These are phyloP conservation scores for Perizoma flavofasciatum DNA, from an alignment of 2,888 invertebrate genomes.

Conservation along the genomic window DNA sequence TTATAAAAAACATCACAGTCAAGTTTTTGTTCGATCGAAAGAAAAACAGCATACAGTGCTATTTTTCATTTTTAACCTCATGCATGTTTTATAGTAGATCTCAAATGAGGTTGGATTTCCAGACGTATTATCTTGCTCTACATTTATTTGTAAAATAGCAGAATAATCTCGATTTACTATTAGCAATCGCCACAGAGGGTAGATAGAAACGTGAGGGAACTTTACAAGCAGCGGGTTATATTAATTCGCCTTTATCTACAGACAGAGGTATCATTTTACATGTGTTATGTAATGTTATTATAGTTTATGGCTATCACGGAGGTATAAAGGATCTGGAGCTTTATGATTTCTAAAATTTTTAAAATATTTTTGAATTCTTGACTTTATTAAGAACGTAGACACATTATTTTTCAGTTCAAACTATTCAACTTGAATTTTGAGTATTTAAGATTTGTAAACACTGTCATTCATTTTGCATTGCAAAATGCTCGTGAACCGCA, in stretches of 20 bases:
- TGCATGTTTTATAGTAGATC: too few relatives aligned
- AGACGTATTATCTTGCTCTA: background rate
- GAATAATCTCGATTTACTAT: constrained; percentile 36
- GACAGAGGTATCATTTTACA: constrained; percentile 30
- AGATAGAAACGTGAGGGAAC: constrained; percentile 33
- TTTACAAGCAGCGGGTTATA: constrained; percentile 22
- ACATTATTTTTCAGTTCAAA: too few relatives aligned
- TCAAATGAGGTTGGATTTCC: too few relatives aligned
- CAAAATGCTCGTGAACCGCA: too few relatives aligned
- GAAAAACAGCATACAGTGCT: too few relatives aligned
- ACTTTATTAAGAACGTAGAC: too few relatives aligned
- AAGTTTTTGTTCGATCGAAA: too few relatives aligned
- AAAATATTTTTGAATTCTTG: background rate
- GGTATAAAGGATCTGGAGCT: background rate
- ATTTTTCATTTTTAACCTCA: too few relatives aligned
- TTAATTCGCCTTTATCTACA: constrained; percentile 26
- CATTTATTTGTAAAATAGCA: constrained; percentile 28
- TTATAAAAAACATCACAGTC: too few relatives aligned
- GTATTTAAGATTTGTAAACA: too few relatives aligned
- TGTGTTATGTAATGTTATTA: constrained; percentile 26
- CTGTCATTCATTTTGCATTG: too few relatives aligned
- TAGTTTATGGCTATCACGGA: constrained; percentile 14
- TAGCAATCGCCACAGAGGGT: constrained; percentile 37
- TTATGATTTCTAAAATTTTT: background rate
- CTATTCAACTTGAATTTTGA: too few relatives aligned